Base-by-base conservation (phyloP, 1,140 invertebrate genomes). In the Steinernema khuongi region DNA sequence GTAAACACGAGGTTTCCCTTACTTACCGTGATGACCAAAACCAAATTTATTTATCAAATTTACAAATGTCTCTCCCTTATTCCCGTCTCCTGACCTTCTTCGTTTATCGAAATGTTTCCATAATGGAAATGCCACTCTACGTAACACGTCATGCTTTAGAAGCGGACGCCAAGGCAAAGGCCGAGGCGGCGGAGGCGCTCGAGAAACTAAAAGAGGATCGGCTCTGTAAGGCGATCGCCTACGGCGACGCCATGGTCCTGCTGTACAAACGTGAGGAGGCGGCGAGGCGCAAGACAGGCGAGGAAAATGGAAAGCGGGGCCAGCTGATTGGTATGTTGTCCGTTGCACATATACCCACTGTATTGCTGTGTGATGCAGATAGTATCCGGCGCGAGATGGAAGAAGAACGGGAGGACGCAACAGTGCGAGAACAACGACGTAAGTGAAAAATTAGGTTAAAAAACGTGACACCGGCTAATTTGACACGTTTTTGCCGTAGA, bases 401-500 rank as follows among this genome's bases (percentile, higher is more conserved):
- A 2, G 50, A 60, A 22, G 11, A 7, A 22, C 14, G 26, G 50
- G 50, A 60, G 50, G 50, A 60, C 50, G 50, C 50, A 11, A 26
- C 50, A 11, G 14, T 11, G 11, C 14, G 50, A 22, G 50, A 60
- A 60, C 50, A 60, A 22, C 7, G 50, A 60, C 50, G 50, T 60
- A 60, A 60, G 50, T 60, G 50, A 60, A 14, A 60, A 60, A 60
- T 22, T 60, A 22, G 50, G 50, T 60, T 60, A 60, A 22, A 60
- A 60, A 60, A 26, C 7, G 50, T 26, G 50, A 11, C 36, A 41
- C 11, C 14, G 2, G 50, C 50, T 22, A 14, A 7, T 60, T 60
- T 60, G 50, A 60, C 50, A 60, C 50, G 26, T 60, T 60, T 60
- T 60, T 60, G 50, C n/a, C 22, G 50, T 60, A 7, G 50, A 60